Conservation (phyloP, 37 sponge, comb jelly and placozoan species). For the Halisarca cf. caerulea region DNA sequence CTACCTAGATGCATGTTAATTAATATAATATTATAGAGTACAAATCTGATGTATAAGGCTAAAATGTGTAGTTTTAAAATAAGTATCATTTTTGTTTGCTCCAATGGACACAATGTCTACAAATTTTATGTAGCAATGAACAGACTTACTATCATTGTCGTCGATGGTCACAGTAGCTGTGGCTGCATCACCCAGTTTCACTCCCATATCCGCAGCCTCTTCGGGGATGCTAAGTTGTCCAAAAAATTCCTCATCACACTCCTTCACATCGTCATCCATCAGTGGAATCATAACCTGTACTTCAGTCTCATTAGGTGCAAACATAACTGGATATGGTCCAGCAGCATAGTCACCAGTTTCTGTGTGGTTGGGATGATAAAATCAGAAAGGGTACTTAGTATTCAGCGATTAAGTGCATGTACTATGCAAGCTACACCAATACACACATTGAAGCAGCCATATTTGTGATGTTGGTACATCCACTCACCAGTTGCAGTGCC, state of each 20-base stretch:
- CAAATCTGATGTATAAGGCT: too few species aligned
- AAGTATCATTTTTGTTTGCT: too few species aligned
- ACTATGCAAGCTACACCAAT: too few species aligned
- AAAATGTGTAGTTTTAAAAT: too few species aligned
- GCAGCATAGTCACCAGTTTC: slow-evolving; percentile 16
- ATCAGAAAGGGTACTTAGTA: too few species aligned
- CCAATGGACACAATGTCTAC: too few species aligned
- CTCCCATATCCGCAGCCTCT: background rate
- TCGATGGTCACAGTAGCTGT: slow-evolving; percentile 23
- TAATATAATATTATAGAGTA: too few species aligned
- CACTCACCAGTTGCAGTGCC: too few species aligned
- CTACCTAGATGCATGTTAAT: too few species aligned
- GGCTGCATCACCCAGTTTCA: background rate
- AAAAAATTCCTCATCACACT: slow-evolving; percentile 5
- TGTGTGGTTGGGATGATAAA: background rate
- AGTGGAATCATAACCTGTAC: background rate
- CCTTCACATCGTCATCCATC: slow-evolving; percentile 6
- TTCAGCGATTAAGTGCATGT: too few species aligned
- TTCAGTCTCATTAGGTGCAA: background rate
- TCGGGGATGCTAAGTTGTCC: background rate
- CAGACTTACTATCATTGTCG: slow-evolving; percentile 33
- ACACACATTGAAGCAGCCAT: too few species aligned
- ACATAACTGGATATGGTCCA: background rate
- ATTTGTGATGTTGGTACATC: background rate
- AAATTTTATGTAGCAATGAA: background rate